These are phyloP conservation scores for Brachymystax lenok DNA, from an alignment of 2,797 vertebrate species.

Conservation along the genomic window DNA sequence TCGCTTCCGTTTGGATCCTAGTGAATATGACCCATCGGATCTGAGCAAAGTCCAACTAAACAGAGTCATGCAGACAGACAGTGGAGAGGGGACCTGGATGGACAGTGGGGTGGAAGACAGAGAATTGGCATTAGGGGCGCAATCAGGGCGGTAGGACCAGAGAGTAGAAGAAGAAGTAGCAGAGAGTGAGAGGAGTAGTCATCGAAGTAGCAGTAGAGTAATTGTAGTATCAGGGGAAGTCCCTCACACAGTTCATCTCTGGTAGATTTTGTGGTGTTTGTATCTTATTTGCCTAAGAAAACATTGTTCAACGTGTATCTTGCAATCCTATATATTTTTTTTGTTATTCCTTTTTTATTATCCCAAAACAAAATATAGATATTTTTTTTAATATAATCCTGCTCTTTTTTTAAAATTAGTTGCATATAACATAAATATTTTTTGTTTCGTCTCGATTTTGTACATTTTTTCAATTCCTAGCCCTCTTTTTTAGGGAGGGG, in stretches of 20 bases:
- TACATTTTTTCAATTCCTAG: slow-evolving; percentile 65
- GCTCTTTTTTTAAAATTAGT: slow-evolving; percentile 56
- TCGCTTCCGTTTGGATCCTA: neutral
- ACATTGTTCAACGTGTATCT: slow-evolving; percentile 51
- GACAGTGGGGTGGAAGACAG: neutral
- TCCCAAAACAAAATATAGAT: slow-evolving; percentile 64
- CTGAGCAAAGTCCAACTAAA: neutral
- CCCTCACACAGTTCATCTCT: slow-evolving; percentile 33
- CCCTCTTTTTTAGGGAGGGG: slow-evolving; percentile 64
- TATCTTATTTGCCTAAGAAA: slow-evolving; percentile 55
- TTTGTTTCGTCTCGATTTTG: slow-evolving; percentile 53
- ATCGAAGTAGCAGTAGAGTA: slow-evolving; percentile 5
- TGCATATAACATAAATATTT: slow-evolving; percentile 70
- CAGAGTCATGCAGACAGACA: slow-evolving; percentile 12
- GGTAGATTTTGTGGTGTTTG: slow-evolving; percentile 42
- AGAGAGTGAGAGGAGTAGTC: slow-evolving; percentile 43
- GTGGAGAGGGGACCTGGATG: slow-evolving; percentile 1
- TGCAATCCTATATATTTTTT: slow-evolving; percentile 57
- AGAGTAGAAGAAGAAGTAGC: slow-evolving; percentile 25
- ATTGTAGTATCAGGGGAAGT: slow-evolving; percentile 35
- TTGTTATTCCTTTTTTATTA: slow-evolving; percentile 47
- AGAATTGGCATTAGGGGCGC: slow-evolving; percentile 2
- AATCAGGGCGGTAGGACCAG: slow-evolving; percentile 10
- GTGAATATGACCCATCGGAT: neutral
- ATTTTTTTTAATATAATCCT: slow-evolving; percentile 54